phyloP scores from a whole-genome alignment of 2,888 invertebrate genomes.

The Anaspis maculata region DNA sequence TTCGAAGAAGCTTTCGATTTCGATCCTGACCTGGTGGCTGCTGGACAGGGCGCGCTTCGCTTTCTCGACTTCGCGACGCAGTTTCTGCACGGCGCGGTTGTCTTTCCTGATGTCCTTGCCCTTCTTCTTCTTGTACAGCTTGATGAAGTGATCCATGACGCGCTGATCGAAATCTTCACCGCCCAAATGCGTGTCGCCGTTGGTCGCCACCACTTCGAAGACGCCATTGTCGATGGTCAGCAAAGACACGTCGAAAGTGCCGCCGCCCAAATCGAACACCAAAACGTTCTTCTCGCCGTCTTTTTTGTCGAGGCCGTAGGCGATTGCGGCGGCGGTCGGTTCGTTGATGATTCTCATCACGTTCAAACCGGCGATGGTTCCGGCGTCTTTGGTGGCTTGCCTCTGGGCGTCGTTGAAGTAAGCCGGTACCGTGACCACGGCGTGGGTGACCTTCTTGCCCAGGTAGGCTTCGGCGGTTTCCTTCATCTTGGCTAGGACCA shows the following conservation, averaged over 20 bases:
- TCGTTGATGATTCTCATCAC: constrained; percentile 98
- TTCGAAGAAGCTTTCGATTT: constrained; percentile 97
- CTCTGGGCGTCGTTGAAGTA: constrained; percentile 99
- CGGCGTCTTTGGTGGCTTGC: constrained; percentile 98
- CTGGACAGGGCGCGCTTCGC: constrained; percentile 93
- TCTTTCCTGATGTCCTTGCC: constrained; percentile 94
- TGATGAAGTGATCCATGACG: constrained; percentile 95
- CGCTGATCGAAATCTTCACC: constrained; percentile 99
- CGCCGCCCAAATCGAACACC: constrained; percentile 98
- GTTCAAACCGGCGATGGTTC: constrained; percentile 84
- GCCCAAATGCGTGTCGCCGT: constrained; percentile 95
- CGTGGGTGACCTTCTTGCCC: constrained; percentile 80
- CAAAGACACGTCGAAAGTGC: constrained; percentile 97
- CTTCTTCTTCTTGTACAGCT: constrained; percentile 97
- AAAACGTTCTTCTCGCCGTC: constrained; percentile 97
- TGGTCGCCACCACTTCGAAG: constrained; percentile 84
- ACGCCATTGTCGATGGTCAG: constrained; percentile 98
- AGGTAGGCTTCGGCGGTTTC: constrained; percentile 97
- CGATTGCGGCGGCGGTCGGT: constrained; percentile 94
- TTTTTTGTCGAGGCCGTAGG: constrained; percentile 93
- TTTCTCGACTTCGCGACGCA: constrained; percentile 95
- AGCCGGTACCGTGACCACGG: constrained; percentile 91
- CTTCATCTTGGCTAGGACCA: constrained; percentile 97
- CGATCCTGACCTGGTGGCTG: constrained; percentile 92
- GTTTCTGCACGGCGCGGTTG: constrained; percentile 89